These are phyloP conservation scores for Phania funesta DNA, from an alignment of 2,888 invertebrate species.

Conservation along the genomic window DNA sequence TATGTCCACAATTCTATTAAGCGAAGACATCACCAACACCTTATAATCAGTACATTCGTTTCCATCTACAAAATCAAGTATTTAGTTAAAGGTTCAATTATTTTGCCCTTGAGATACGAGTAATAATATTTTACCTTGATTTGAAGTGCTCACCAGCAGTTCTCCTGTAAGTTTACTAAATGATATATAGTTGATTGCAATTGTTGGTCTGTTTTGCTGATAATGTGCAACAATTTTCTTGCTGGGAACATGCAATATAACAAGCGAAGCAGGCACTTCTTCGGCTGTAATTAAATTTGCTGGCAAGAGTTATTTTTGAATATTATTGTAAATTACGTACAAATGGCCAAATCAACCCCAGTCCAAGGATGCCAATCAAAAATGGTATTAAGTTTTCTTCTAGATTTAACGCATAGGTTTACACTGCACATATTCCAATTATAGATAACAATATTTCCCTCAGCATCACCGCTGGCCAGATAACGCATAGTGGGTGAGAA, in stretches of 20 bases:
- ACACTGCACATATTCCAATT: slow-evolving; percentile 71
- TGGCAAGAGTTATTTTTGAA: neutral
- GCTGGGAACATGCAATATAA: slow-evolving; percentile 75
- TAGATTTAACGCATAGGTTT: slow-evolving; percentile 70
- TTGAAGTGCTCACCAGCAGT: slow-evolving; percentile 77
- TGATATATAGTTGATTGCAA: slow-evolving; percentile 76
- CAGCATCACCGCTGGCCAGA: slow-evolving; percentile 75
- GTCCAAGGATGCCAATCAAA: slow-evolving; percentile 81
- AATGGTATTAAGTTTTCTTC: slow-evolving; percentile 69
- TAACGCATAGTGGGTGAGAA: slow-evolving; percentile 76
- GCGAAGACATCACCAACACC: slow-evolving; percentile 77
- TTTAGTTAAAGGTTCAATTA: neutral
- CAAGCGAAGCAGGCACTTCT: slow-evolving; percentile 75
- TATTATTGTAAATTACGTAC: slow-evolving; percentile 70
- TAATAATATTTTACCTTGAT: slow-evolving; percentile 68
- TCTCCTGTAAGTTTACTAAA: slow-evolving; percentile 80
- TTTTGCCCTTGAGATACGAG: neutral
- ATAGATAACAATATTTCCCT: slow-evolving; percentile 74
- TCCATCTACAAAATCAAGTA: slow-evolving; percentile 68
- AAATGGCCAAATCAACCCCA: slow-evolving; percentile 77
- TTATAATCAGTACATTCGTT: slow-evolving; percentile 70
- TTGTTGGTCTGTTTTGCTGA: slow-evolving; percentile 73
- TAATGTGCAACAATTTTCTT: slow-evolving; percentile 77
- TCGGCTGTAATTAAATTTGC: slow-evolving; percentile 71
- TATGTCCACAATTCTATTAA: slow-evolving; percentile 78